Evolutionary conservation across 2,888 invertebrate genomes (phyloP), one percentile per base, ranked within the genome.

Genomic region (Cerceris rybyensis): DNA sequence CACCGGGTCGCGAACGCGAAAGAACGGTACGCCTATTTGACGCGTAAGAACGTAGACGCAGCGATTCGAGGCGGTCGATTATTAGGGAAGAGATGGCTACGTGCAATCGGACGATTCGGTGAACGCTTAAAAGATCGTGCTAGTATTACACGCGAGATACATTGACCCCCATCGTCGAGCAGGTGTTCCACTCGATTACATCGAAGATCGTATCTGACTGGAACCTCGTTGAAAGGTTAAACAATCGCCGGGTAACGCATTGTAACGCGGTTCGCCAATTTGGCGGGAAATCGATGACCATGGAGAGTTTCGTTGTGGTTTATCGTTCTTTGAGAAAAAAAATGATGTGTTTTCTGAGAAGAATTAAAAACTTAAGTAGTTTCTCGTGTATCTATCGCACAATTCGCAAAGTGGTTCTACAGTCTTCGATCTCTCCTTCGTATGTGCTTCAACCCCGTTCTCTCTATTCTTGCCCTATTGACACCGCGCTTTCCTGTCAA

Each of bases 171-270:
- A 50, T 16, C 64, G 42, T 39, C 46, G 63, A 64, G 75, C 84
- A 83, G 72, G 78, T 78, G 78, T 73, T 76, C 74, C 59, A 17
- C 52, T 59, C 57, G 54, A 82, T 71, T 81, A 60, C 65, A 76
- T 72, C 74, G 66, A 57, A 16, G 57, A 73, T 73, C 73, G 80
- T 80, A 83, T 83, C 71, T 70, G 17, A n/a, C 28, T 59, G 52
- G 70, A 67, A 84, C 79, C 83, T 70, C 59, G 74, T 67, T 72
- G 63, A 84, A 75, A 75, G 76, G 70, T 58, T 75, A 71, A 82
- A 81, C 75, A 74, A 80, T 71, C 79, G 69, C 28, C 28, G 28
- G 2, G 28, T 28, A 28, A 28, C 28, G 28, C 28, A 28, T 28
- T 71, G 74, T 64, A 59, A 17, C 39, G 9, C 14, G 39, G 28